Evolutionary conservation across 2,888 invertebrate species (phyloP).

Genomic region (Hymenopus coronatus): DNA sequence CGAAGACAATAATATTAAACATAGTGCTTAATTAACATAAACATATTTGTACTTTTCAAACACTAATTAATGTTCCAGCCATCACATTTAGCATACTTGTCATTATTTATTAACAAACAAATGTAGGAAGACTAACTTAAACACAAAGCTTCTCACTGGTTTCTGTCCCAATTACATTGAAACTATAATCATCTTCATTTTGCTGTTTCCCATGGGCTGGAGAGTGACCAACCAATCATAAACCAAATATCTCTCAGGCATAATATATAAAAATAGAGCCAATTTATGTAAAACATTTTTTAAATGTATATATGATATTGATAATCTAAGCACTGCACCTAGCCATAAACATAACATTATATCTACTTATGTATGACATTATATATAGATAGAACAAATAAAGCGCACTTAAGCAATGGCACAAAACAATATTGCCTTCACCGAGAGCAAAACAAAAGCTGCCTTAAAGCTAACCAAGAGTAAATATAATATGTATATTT

Average conservation of each 20-base stretch:
- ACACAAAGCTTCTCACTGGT: neutral
- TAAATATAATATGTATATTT: neutral
- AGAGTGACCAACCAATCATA: neutral
- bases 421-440: neutral
- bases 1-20: neutral
- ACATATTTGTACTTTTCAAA: constrained; percentile 1
- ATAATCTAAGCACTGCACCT: neutral
- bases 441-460: neutral
- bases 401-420: neutral
- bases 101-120: neutral
- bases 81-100: neutral
- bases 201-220: neutral
- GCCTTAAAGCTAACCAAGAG: neutral
- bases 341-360: neutral
- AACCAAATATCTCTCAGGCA: neutral
- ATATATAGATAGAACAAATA: neutral
- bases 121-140: neutral
- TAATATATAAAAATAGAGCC: neutral
- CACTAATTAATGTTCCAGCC: neutral
- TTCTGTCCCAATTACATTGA: neutral
- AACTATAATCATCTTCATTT: neutral
- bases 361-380: neutral
- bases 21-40: neutral
- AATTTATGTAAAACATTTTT: neutral
- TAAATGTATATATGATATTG: neutral